Conservation (phyloP, 2,797 vertebrate genomes). For the Crypturellus tataupa region DNA sequence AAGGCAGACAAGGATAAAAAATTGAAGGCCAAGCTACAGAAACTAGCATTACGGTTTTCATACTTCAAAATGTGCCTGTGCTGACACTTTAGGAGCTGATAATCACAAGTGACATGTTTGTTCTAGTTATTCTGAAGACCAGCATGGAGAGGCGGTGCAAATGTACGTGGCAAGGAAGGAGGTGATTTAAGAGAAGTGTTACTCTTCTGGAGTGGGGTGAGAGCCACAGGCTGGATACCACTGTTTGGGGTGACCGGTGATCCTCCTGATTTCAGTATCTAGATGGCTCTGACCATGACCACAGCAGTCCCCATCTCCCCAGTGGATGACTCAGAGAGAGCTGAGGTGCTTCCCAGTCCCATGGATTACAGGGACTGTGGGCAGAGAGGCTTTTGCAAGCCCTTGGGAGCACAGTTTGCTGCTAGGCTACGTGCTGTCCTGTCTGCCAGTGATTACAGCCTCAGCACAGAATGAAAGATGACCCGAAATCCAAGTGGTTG, state of each 20-base stretch:
- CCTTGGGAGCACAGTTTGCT: not conserved
- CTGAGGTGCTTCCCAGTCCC: not conserved
- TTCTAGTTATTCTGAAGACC: not conserved
- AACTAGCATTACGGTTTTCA: not conserved
- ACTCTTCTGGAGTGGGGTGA: not conserved
- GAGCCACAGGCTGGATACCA: not conserved
- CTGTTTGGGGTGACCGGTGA: not conserved
- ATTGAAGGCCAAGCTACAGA: not conserved
- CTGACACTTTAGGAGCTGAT: not conserved
- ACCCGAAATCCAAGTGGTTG: not conserved
- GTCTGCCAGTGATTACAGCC: slow-evolving; percentile 3
- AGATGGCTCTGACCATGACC: not conserved
- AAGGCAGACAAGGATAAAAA: not conserved
- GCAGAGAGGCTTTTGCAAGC: not conserved
- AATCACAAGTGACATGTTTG: not conserved
- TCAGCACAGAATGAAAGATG: not conserved
- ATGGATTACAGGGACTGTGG: accelerated
- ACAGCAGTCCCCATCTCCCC: not conserved
- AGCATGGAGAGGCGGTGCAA: not conserved
- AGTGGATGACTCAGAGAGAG: accelerated
- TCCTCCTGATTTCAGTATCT: not conserved
- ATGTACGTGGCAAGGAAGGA: not conserved
- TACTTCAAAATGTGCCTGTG: not conserved
- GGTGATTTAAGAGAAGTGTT: not conserved
- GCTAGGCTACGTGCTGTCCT: not conserved